Base-by-base conservation (phyloP, 2,888 invertebrate species). In the Mesopsocus fuscifrons region DNA sequence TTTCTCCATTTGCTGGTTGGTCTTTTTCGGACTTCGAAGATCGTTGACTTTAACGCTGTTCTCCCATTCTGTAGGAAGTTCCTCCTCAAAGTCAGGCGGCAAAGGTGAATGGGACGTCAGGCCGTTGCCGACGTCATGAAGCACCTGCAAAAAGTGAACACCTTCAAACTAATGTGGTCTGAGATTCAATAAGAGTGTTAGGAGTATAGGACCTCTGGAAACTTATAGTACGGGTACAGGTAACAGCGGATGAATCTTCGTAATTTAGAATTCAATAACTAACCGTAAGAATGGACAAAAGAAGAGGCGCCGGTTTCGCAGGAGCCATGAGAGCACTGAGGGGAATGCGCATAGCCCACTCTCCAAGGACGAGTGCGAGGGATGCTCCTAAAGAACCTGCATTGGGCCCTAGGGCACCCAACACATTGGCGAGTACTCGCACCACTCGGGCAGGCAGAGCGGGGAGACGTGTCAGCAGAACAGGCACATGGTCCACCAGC, bases 291-390 rank as follows among this genome's bases (percentile, higher is more conserved):
- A 87, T 76, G 46, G 76, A 71, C 33, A 80, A 65, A 45, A 83
- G 61, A 21, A 73, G 56, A 38, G 69, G 60, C 49, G 65, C 65
- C 43, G 17, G 45, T 41, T 32, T 44, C 44, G 18, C 49, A 32
- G 47, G 48, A 26, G 45, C 34, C 9, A 16, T 15, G 16, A 43
- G 21, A 20, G 17, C 35, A 17, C 15, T 8, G n/a, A 34, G 21
- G 3, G 43, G 43, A 13, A 43, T 72, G 40, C 78, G 71, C 72
- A 94, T 88, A 44, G 89, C 89, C 77, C 91, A 92, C 62, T 94
- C 92, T 0, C 89, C 88, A 47, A 95, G 66, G 57, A 89, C 87
- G 44, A 92, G 72, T 53, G 38, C 38, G 6, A 38, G 21, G n/a
- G 38, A 16, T 13, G 38, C 18, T 6, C 16, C 6, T 13, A 38